Evolutionary conservation across 2,888 invertebrate species (phyloP).

Genomic region (Alsophila aescularia): DNA sequence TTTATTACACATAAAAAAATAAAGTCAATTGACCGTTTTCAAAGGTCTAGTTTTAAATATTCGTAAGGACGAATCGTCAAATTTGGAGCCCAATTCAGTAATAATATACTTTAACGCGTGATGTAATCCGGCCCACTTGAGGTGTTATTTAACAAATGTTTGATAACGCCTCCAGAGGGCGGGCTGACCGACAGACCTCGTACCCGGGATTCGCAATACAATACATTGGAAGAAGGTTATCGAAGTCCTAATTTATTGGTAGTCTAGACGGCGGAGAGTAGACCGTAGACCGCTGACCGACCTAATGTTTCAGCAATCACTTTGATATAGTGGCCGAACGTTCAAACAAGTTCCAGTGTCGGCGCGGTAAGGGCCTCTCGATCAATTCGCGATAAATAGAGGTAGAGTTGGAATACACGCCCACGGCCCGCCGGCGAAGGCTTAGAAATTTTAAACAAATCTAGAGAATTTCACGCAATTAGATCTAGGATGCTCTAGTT

Average conservation of each 20-base stretch:
- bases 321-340: constrained; percentile 62
- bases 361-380: constrained; percentile 49
- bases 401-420: constrained; percentile 44
- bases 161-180: not conserved
- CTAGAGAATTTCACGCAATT: constrained; percentile 36
- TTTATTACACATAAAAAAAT: no score
- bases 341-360: constrained; percentile 54
- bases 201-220: constrained; percentile 30
- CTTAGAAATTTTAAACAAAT: constrained; percentile 49
- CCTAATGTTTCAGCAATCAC: constrained; percentile 65
- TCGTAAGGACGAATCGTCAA: no score
- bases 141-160: constrained; percentile 11
- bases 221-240: constrained; percentile 41
- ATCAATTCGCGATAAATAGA: constrained; percentile 59
- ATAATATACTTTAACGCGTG: constrained; percentile 29
- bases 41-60: no score
- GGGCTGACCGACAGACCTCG: constrained; percentile 22
- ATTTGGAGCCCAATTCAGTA: no score
- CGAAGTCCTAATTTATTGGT: constrained; percentile 52
- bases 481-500: constrained; percentile 22
- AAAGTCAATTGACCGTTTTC: no score
- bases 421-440: constrained; percentile 49
- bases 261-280: constrained; percentile 62
- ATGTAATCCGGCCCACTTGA: constrained; percentile 18
- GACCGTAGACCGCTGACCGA: constrained; percentile 60